Base-by-base conservation (phyloP, 2,113 vertebrate species). In the Hyperopisus bebe region DNA sequence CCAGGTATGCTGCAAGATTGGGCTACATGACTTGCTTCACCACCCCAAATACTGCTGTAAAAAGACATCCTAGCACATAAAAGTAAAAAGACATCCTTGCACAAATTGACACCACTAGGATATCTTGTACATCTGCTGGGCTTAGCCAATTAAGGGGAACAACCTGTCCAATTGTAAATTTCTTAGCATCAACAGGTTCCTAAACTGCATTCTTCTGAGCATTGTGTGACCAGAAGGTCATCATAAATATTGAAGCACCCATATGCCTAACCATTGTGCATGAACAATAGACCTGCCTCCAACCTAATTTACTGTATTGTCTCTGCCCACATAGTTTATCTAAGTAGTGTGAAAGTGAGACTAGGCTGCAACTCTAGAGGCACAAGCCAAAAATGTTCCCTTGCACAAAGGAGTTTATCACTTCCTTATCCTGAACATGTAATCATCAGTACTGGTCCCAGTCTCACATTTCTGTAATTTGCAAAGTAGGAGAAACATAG, bases 381-480 rank as follows among this genome's bases (percentile, higher is more conserved):
- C 62, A 47, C 85, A 48, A 86, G 53, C 58, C 58, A 89, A 74
- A 58, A 90, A 86, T 31, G 51, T 85, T 66, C 90, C 53, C 44
- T 50, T 90, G 80, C 39, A 82, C 70, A 88, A 39, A 86, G 50
- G 48, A 35, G 88, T 70, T 89, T 87, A 92, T 91, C 88, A 91
- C 91, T 90, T 92, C 90, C 90, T 88, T 77, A 55, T 88, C 89
- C 91, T 89, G 87, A 90, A 88, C 90, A 90, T 88, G 89, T 90
- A 91, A 91, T 91, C 90, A 91, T 90, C 87, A 89, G 50, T 90
- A 89, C 70, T 46, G 53, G 70, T 89, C 91, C 80, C 51, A 87
- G 53, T 86, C 89, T 92, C 86, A 8, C 62, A 13, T 93, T 92
- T 93, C 92, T 27, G 70, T 92, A 91, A 92, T 91, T 89, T 77